These are phyloP conservation scores for Diadegma fenestrale DNA, from an alignment of 2,888 invertebrate species.

Conservation along the genomic window DNA sequence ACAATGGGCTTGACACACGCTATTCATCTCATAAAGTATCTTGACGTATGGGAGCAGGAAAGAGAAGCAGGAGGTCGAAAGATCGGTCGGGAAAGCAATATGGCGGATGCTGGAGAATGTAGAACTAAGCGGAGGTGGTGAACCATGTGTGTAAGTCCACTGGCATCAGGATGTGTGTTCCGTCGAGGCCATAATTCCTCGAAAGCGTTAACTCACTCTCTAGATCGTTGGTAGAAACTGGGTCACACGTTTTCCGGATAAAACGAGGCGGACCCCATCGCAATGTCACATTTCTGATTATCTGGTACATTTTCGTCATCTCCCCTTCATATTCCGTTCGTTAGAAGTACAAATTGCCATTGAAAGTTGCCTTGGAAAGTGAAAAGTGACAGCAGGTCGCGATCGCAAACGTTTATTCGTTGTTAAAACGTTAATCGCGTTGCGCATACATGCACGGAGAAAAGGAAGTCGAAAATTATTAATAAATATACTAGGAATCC, in stretches of 20 bases:
- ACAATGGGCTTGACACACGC: constrained; percentile 19
- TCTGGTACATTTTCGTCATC: constrained; percentile 37
- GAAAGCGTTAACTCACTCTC: constrained; percentile 63
- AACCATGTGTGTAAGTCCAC: constrained; percentile 34
- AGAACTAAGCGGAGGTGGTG: constrained; percentile 42
- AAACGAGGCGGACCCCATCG: constrained; percentile 67
- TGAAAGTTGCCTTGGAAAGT: background rate
- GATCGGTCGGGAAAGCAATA: constrained; percentile 60
- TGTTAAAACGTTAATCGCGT: too few relatives aligned
- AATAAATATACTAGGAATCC: too few relatives aligned
- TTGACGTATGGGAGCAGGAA: constrained; percentile 27
- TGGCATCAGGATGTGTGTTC: constrained; percentile 74
- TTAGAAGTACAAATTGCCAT: background rate
- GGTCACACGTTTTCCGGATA: constrained; percentile 73
- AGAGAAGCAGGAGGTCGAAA: constrained; percentile 48
- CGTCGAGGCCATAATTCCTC: constrained; percentile 75
- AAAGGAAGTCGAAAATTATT: too few relatives aligned
- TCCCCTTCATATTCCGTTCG: constrained; percentile 20
- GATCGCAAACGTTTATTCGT: too few relatives aligned
- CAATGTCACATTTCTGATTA: constrained; percentile 71
- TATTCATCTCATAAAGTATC: constrained; percentile 56
- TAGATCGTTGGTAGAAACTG: constrained; percentile 47
- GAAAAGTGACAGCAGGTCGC: background rate
- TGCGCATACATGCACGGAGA: background rate
- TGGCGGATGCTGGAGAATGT: constrained; percentile 24